These are phyloP conservation scores for Penaeus vannamei DNA, from an alignment of 1,140 invertebrate genomes.

Conservation along the genomic window DNA sequence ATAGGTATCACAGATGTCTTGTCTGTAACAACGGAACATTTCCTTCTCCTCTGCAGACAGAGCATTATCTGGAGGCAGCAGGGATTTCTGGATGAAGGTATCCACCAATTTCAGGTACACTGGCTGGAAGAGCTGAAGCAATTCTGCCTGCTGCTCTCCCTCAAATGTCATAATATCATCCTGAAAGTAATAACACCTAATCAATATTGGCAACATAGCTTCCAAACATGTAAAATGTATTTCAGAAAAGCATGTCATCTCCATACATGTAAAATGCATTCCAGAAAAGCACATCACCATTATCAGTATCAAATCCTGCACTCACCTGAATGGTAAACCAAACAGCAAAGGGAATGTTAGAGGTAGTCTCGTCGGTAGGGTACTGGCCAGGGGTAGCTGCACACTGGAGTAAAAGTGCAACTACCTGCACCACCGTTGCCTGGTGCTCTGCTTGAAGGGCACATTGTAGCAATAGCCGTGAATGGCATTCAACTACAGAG, in stretches of 20 bases:
- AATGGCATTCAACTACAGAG: slow-evolving; percentile 66
- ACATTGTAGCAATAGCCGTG: slow-evolving; percentile 59
- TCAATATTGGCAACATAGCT: not conserved
- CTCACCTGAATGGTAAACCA: slow-evolving; percentile 68
- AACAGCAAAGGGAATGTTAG: slow-evolving; percentile 66
- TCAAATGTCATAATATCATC: slow-evolving; percentile 68
- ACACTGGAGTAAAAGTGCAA: slow-evolving; percentile 65
- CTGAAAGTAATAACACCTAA: slow-evolving; percentile 39
- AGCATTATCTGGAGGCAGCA: slow-evolving; percentile 65
- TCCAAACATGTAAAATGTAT: not conserved
- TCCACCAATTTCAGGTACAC: slow-evolving; percentile 68
- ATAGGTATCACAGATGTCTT: slow-evolving; percentile 68
- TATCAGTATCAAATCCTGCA: not conserved
- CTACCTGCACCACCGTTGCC: slow-evolving; percentile 65
- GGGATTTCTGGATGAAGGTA: slow-evolving; percentile 66
- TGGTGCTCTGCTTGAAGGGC: slow-evolving; percentile 62
- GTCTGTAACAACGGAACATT: slow-evolving; percentile 68
- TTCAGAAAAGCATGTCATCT: not conserved
- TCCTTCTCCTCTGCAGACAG: slow-evolving; percentile 66
- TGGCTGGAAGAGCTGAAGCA: slow-evolving; percentile 61
- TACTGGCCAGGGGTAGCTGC: slow-evolving; percentile 67
- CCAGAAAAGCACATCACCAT: not conserved
- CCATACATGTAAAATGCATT: not conserved
- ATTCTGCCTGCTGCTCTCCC: slow-evolving; percentile 59
- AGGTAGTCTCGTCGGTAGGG: slow-evolving; percentile 66